Conservation (phyloP, 2,888 invertebrate species). For the Agonopterix heracliana region DNA sequence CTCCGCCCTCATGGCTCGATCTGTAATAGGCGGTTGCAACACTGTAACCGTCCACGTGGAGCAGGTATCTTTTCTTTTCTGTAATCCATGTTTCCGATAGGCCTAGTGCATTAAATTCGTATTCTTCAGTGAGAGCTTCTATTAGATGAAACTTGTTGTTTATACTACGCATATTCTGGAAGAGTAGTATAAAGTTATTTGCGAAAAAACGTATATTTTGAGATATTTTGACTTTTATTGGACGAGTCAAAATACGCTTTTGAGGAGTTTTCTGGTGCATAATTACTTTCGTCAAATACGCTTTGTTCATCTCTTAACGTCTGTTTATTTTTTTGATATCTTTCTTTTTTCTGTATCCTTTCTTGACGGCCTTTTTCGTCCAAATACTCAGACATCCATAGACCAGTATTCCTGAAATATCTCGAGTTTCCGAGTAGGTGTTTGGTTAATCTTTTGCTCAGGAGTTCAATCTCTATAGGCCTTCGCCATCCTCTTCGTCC, state of each 20-base stretch:
- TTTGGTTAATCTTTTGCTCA: conserved; percentile 7
- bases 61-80: conserved; percentile 1
- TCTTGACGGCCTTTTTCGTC: conserved; percentile 1
- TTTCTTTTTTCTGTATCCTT: background rate
- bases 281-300: background rate
- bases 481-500: conserved; percentile 4
- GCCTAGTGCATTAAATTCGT: conserved; percentile 6
- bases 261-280: background rate
- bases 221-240: background rate
- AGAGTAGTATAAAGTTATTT: background rate
- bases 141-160: background rate
- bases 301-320: background rate
- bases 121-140: conserved; percentile 10
- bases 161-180: background rate
- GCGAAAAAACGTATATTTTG: background rate
- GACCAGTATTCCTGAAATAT: conserved; percentile 6
- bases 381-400: conserved; percentile 7
- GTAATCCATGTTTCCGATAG: conserved; percentile 13
- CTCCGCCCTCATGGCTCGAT: conserved; percentile 10
- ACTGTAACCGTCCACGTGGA: conserved; percentile 6
- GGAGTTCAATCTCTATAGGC: conserved; percentile 7
- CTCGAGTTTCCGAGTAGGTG: conserved; percentile 4
- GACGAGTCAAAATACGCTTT: background rate
- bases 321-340: background rate
- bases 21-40: conserved; percentile 9